Evolutionary conservation across 2,888 invertebrate genomes (phyloP).

Genomic region (Phytoseiulus persimilis): DNA sequence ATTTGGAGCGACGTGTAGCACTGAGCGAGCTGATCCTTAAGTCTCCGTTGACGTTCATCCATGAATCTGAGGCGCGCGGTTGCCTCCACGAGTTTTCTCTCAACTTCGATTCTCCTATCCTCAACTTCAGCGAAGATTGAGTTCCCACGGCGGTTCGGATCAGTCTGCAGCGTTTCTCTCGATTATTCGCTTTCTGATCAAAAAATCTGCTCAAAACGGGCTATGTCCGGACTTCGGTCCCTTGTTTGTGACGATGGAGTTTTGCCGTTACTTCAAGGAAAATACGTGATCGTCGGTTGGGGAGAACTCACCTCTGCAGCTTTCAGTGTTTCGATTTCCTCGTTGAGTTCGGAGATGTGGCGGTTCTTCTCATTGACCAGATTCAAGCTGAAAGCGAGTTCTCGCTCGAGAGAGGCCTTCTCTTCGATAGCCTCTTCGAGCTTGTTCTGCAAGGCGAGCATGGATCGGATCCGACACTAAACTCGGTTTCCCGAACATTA

Average conservation of each 20-base stretch:
- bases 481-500: too few species aligned
- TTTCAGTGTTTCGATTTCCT: slow-evolving; percentile 9
- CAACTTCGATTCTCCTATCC: slow-evolving; percentile 21
- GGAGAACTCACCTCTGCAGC: slow-evolving; percentile 1
- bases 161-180: not conserved
- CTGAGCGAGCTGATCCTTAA: not conserved
- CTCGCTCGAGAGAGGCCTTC: not conserved
- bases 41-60: not conserved
- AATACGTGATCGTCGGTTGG: too few species aligned
- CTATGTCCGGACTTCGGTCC: too few species aligned
- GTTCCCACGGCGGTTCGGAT: slow-evolving; percentile 20
- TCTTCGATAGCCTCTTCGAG: slow-evolving; percentile 18
- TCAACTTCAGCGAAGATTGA: slow-evolving; percentile 24
- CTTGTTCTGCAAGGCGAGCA: not conserved
- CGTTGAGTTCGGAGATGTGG: not conserved
- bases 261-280: too few species aligned
- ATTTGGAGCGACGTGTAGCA: not conserved
- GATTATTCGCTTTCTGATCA: too few species aligned
- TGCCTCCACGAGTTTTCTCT: not conserved
- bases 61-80: not conserved
- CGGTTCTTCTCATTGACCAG: slow-evolving; percentile 13
- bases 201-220: too few species aligned
- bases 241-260: too few species aligned
- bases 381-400: not conserved
- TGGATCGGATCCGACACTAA: not conserved